Percentiles rank a stretch among this genome's conserved stretches.
These are phyloP conservation scores for Tichodroma muraria DNA, from an alignment of 2,113 vertebrate genomes.

Conservation along the genomic window DNA sequence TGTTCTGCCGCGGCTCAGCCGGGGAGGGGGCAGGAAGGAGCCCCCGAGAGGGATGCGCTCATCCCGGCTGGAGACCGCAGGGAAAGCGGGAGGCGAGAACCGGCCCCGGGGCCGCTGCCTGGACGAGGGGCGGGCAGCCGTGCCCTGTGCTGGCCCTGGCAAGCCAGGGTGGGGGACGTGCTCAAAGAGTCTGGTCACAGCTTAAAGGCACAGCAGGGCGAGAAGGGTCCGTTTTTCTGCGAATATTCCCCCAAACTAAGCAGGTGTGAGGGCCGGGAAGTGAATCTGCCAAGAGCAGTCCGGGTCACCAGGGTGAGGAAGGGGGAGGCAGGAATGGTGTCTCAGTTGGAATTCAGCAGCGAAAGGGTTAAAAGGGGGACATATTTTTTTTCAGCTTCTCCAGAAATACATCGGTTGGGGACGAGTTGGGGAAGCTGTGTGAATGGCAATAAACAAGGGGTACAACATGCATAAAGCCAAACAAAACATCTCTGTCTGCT, in stretches of 20 bases:
- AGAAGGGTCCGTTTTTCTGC: neutral
- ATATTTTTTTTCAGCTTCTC: neutral
- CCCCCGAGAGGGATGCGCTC: neutral
- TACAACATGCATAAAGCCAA: neutral
- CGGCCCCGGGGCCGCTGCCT: neutral
- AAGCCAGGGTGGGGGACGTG: accelerated
- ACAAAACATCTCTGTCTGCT: neutral
- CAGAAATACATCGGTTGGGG: neutral
- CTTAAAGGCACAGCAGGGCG: neutral
- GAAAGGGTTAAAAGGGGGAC: neutral
- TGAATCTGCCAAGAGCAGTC: neutral
- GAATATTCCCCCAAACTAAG: neutral
- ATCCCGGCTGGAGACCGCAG: neutral
- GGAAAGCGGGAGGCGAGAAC: neutral
- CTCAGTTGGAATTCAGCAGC: neutral
- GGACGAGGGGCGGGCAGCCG: neutral
- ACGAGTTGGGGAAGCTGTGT: neutral
- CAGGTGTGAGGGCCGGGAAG: neutral
- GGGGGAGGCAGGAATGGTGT: neutral
- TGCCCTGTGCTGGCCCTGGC: neutral
- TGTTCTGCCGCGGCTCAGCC: constrained; percentile 25
- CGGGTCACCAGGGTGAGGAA: neutral
- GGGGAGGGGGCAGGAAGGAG: constrained; percentile 28
- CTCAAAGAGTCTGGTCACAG: neutral
- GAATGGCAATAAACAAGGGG: neutral